Base-by-base conservation (phyloP, 2,888 invertebrate species). In the Platycnemis pennipes region DNA sequence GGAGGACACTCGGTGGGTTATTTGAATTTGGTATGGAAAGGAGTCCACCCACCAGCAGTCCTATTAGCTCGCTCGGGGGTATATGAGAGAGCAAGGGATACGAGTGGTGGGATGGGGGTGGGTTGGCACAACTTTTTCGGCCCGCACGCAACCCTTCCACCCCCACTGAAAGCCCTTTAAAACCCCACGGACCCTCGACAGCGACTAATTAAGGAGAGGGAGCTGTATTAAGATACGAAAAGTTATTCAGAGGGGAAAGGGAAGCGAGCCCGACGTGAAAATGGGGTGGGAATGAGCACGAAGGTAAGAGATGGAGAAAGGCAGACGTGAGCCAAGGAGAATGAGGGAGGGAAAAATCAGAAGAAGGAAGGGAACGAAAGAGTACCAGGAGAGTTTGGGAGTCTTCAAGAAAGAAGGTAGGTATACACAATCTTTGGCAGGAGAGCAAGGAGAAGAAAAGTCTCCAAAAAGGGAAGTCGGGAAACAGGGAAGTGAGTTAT, bases 151-250 rank as follows among this genome's bases (percentile, higher is more conserved):
- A 22, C 63, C 63, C 19, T 53, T 53, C 53, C 53, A 13, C 53
- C 11, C 11, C 11, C 11, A 53, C 53, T 4, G n/a, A 63, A 26
- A 63, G 26, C 63, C 7, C 26, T 63, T n/a, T 63, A 63, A 63
- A 26, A 63, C 4, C 56, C 22, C 19, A 56, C 63, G 63, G 63
- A 26, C 63, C n/a, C n/a, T n/a, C 63, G 63, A 63, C 63, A 26
- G 63, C 63, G 26, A 63, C 63, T 63, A 63, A 63, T 63, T 63
- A 63, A 63, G 63, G 63, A n/a, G 63, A 26, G 63, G n/a, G 63
- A 63, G n/a, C 26, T n/a, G 63, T 63, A 26, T 63, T 63, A n/a
- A 63, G 63, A 63, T 63, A 63, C 63, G 63, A 26, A 26, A 63
- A 63, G 63, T 63, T 26, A 63, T 63, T 63, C n/a, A n/a, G 63